Conservation (phyloP, 2,888 invertebrate genomes). For the Amphipoea lucens region DNA sequence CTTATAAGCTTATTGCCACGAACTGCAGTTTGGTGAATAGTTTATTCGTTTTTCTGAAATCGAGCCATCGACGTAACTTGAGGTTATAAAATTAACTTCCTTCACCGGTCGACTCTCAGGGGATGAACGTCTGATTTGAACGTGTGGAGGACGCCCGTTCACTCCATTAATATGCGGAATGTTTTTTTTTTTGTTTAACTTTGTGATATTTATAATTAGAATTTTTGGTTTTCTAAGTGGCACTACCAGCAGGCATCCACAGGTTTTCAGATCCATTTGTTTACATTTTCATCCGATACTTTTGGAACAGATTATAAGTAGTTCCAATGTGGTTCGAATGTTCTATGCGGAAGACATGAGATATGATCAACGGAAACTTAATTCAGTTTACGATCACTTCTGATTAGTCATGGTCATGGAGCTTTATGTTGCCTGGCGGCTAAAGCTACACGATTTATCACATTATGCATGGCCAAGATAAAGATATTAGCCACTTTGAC, state of each 20-base stretch:
- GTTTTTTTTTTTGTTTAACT: too few species aligned
- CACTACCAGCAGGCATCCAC: not conserved
- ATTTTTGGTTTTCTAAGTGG: not conserved
- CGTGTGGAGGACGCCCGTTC: too few species aligned
- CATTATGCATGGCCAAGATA: not conserved
- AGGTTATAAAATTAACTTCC: too few species aligned
- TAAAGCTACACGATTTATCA: constrained; percentile 13
- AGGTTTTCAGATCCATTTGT: not conserved
- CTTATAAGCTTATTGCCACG: not conserved
- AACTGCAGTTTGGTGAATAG: not conserved
- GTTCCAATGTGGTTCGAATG: not conserved
- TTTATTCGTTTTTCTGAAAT: not conserved
- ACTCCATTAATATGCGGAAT: too few species aligned
- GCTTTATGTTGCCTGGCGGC: constrained; percentile 11
- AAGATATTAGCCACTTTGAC: constrained; percentile 3
- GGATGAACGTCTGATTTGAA: too few species aligned
- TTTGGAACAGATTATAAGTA: not conserved
- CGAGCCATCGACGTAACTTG: too few species aligned
- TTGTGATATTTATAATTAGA: not conserved
- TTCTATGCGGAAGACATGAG: constrained; percentile 15
- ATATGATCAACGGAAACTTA: constrained; percentile 37
- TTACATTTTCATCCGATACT: not conserved
- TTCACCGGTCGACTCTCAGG: too few species aligned
- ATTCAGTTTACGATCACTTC: constrained; percentile 24
- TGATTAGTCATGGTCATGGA: constrained; percentile 21